Percentiles rank a stretch among this genome's conserved stretches.
These are phyloP conservation scores for Hydropsyche betteni DNA, from an alignment of 2,888 invertebrate genomes.

Conservation along the genomic window DNA sequence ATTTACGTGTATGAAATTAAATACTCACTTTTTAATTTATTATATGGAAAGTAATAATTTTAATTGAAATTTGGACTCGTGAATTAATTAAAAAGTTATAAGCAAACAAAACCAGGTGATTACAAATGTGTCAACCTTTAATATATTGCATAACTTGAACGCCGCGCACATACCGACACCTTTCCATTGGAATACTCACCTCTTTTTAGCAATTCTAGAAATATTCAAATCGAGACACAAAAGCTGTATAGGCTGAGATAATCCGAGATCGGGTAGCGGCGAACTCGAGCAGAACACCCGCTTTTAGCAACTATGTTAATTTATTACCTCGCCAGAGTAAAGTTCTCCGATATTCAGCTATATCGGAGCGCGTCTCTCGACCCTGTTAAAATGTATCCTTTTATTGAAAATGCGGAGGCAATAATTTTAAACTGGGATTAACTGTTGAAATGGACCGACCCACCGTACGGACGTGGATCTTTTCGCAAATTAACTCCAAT, in stretches of 20 bases:
- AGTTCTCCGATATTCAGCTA: slow-evolving; percentile 1
- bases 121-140: no score
- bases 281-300: neutral
- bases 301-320: slow-evolving; percentile 28
- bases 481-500: no score
- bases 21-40: no score
- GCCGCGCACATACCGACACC: no score
- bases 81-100: no score
- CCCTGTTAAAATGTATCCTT: slow-evolving; percentile 23
- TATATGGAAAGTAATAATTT: no score
- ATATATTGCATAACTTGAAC: no score
- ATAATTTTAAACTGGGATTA: slow-evolving; percentile 22
- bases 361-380: slow-evolving; percentile 7
- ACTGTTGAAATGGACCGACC: neutral
- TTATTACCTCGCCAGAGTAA: slow-evolving; percentile 18
- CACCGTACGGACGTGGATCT: no score
- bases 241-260: neutral
- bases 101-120: no score
- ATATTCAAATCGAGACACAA: neutral
- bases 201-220: neutral
- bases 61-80: no score
- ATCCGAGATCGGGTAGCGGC: neutral
- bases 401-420: slow-evolving; percentile 16
- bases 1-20: no score
- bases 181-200: no score